Evolutionary conservation across 1,140 invertebrate genomes (phyloP).

Genomic region (Ditylenchus dipsaci): DNA sequence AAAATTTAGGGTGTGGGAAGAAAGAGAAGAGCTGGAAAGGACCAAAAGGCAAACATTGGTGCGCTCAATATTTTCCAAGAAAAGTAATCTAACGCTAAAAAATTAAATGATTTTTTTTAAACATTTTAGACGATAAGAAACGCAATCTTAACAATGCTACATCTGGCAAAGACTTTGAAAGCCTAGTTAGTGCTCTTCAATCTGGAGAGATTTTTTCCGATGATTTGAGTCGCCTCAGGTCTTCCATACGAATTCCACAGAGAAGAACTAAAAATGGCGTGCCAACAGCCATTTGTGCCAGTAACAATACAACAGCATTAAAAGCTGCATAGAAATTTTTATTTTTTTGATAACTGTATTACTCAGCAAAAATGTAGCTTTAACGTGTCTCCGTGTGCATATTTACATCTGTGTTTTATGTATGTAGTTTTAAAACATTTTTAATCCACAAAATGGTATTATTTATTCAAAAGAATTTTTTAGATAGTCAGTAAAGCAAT

Average conservation of each 20-base stretch:
- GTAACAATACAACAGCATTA: not conserved
- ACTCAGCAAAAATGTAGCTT: too few relatives aligned
- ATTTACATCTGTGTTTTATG: too few relatives aligned
- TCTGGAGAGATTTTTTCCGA: slow-evolving; percentile 95
- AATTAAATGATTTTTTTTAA: too few relatives aligned
- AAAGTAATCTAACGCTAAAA: slow-evolving; percentile 33
- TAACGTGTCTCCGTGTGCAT: too few relatives aligned
- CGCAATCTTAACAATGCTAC: slow-evolving; percentile 2
- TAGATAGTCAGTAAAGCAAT: too few relatives aligned
- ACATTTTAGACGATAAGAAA: slow-evolving; percentile 7
- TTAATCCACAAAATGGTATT: too few relatives aligned
- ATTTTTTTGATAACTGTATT: too few relatives aligned
- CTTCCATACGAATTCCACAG: slow-evolving; percentile 18
- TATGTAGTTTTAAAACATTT: too few relatives aligned
- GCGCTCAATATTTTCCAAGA: slow-evolving; percentile 47
- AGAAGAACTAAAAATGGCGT: not conserved
- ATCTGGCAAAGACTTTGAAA: slow-evolving; percentile 78
- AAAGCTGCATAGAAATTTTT: not conserved
- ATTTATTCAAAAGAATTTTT: too few relatives aligned
- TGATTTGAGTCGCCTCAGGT: slow-evolving; percentile 68
- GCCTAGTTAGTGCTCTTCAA: slow-evolving; percentile 86
- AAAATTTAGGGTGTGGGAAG: slow-evolving; percentile 65
- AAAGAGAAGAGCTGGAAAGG: slow-evolving; percentile 82
- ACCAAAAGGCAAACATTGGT: slow-evolving; percentile 85
- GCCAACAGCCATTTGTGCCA: not conserved